phyloP scores from a whole-genome alignment of 2,888 invertebrate species.

The Synergus umbraculus region DNA sequence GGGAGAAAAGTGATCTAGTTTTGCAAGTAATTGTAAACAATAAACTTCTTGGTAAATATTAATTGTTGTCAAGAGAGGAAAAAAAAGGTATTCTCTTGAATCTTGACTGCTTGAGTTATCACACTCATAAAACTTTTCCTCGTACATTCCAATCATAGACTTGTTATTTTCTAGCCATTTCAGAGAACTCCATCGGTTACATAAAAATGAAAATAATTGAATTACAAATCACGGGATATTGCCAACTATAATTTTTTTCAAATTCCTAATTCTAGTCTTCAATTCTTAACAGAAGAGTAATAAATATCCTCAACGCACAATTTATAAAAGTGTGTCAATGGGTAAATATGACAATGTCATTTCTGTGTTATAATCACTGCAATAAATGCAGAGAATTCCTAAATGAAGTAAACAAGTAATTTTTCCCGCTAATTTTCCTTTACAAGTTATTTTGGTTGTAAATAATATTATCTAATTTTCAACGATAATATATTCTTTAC shows the following conservation, averaged over 20 bases:
- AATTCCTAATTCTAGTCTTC: background rate
- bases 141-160: slow-evolving; percentile 13
- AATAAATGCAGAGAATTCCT: background rate
- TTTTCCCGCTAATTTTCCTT: background rate
- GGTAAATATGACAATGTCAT: background rate
- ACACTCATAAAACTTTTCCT: slow-evolving; percentile 29
- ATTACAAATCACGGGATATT: slow-evolving; percentile 27
- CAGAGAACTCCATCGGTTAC: slow-evolving; percentile 3
- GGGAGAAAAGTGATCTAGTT: no score
- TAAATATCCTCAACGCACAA: background rate
- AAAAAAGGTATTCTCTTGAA: background rate
- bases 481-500: no score
- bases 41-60: background rate
- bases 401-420: background rate
- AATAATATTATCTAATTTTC: background rate
- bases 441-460: background rate
- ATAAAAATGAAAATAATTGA: slow-evolving; percentile 38
- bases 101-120: slow-evolving; percentile 33
- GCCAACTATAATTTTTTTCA: background rate
- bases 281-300: slow-evolving; percentile 9
- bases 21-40: no score
- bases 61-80: background rate
- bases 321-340: slow-evolving; percentile 31
- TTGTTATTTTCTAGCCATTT: slow-evolving; percentile 11
- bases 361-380: background rate